These are phyloP conservation scores for Phrynosoma platyrhinos DNA, from an alignment of 2,113 vertebrate species.

Conservation along the genomic window DNA sequence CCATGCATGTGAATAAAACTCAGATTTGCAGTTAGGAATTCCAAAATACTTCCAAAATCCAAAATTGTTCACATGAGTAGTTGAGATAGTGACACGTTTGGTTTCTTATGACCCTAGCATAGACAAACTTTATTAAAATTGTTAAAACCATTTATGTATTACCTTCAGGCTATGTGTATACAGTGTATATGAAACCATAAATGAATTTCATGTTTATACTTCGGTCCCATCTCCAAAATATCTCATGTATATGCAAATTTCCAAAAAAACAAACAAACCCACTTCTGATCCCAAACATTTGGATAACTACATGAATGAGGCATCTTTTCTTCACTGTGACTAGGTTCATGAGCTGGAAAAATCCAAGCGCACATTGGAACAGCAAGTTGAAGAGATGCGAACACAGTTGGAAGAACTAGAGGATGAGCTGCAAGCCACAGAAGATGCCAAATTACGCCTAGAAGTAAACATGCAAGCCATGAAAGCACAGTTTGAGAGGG, in stretches of 20 bases:
- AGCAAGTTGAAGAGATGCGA: constrained; percentile 97
- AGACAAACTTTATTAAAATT: too few species aligned
- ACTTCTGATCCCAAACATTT: neutral
- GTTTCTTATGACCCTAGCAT: neutral
- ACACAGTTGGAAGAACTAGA: constrained; percentile 97
- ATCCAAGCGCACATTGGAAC: constrained; percentile 94
- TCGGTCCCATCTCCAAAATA: too few species aligned
- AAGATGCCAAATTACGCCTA: constrained; percentile 94
- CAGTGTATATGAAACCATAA: too few species aligned
- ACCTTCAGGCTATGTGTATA: too few species aligned
- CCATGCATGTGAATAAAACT: neutral
- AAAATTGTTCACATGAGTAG: too few species aligned
- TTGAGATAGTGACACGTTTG: too few species aligned
- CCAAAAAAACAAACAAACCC: too few species aligned
- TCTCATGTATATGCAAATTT: too few species aligned
- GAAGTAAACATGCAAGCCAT: constrained; percentile 99
- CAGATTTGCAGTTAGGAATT: too few species aligned
- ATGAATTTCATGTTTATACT: too few species aligned
- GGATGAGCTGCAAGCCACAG: constrained; percentile 96
- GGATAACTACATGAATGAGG: neutral
- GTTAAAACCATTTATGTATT: too few species aligned
- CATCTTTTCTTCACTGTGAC: constrained; percentile 3
- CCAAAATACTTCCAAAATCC: too few species aligned
- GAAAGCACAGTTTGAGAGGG: constrained; percentile 97
- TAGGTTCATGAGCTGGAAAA: constrained; percentile 97